Percentiles rank a stretch among this genome's conserved stretches.
Conservation (phyloP, 2,888 invertebrate species). For the Anticlea derivata region DNA sequence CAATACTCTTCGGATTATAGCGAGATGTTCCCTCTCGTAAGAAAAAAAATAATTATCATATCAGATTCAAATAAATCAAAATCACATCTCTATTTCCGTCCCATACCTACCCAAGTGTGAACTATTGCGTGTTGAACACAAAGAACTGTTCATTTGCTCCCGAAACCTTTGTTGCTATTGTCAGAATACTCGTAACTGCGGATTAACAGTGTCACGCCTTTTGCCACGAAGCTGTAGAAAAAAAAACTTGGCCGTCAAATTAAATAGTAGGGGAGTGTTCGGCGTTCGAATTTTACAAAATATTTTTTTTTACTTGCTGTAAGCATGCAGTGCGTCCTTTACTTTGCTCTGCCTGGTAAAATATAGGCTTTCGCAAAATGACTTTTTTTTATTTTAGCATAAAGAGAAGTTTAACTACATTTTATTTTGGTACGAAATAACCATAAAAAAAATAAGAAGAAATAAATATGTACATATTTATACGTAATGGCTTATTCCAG, state of each 20-base stretch:
- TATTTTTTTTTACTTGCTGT: too few species aligned
- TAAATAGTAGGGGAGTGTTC: constrained; percentile 7
- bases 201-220: constrained; percentile 71
- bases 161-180: constrained; percentile 44
- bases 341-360: too few species aligned
- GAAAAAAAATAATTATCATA: neutral
- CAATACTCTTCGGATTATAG: too few species aligned
- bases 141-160: constrained; percentile 45
- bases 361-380: too few species aligned
- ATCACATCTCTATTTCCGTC: constrained; percentile 17
- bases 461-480: too few species aligned
- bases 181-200: constrained; percentile 63
- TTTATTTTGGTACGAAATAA: too few species aligned
- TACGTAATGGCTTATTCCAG: too few species aligned
- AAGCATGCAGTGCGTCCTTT: too few species aligned
- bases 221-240: constrained; percentile 36
- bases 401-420: too few species aligned
- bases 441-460: too few species aligned
- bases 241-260: constrained; percentile 26
- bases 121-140: constrained; percentile 54
- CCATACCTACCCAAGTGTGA: constrained; percentile 37
- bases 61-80: constrained; percentile 7
- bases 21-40: too few species aligned
- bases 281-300: neutral
- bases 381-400: too few species aligned